Base-by-base conservation (phyloP, 2,888 invertebrate genomes). In the Polia nebulosa region DNA sequence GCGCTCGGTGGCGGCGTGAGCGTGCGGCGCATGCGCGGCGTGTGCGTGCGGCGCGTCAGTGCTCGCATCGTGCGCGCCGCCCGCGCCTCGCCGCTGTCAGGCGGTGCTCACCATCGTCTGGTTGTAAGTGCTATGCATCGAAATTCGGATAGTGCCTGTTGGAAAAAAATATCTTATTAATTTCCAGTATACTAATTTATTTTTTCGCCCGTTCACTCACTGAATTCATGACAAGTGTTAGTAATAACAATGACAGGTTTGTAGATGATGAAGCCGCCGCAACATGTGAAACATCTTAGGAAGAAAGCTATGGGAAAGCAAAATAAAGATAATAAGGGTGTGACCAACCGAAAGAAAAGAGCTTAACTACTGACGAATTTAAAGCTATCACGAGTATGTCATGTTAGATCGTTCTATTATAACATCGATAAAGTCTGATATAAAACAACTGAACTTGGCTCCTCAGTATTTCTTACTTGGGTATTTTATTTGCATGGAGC, bases 81-180 rank as follows among this genome's bases (percentile, higher is more conserved):
- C 87, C 89, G 91, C 88, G 81, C 91, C 87, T 3, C 93, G 89
- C 81, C 95, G 89, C 78, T 94, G 95, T 95, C 95, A 94, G 90
- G 94, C 90, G 22, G 91, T 87, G 63, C 87, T 92, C 86, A 92
- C 86, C 89, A 93, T 67, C 67, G 94, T 93, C 80, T 94, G 95
- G 87, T 95, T 95, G 90, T 94, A 94, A 57, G 94, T 94, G 94
- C 95, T 95, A 88, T 95, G 92, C 92, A 95, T 91, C 78, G 95
- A 95, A 74, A 95, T 94, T 76, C 95, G 92, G 69, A 95, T 94
- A 39, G 95, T 95, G 89, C 95, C 95, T 95, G 89, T 44, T 9
- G 79, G 78, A 86, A 80, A 65, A 67, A 11, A 0, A 52, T 6
- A 3, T 3, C 8, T 3, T 9, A 56, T n/a, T 25, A 57, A 20